Percentiles rank a stretch among this genome's conserved stretches.
Evolutionary conservation across 2,797 vertebrate genomes (phyloP).

Genomic region (Kryptopterus vitreolus): DNA sequence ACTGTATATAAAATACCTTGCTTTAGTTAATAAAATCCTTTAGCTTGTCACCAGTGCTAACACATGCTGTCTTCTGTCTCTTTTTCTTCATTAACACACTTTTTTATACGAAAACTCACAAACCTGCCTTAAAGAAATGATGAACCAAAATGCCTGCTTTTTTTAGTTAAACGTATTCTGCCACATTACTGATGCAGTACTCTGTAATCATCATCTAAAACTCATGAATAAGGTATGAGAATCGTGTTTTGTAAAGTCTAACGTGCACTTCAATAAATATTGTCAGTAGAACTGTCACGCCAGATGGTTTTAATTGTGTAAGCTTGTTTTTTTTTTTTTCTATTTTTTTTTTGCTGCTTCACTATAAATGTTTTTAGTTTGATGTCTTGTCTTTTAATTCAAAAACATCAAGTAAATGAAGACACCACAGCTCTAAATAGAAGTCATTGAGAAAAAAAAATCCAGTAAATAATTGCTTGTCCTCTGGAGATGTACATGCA

Average conservation of each 20-base stretch:
- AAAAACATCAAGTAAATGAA: neutral
- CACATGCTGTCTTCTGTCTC: neutral
- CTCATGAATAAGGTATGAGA: conserved; percentile 31
- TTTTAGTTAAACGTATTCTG: conserved; percentile 17
- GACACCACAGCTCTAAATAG: neutral
- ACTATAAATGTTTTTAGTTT: neutral
- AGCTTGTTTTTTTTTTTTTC: neutral
- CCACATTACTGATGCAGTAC: conserved; percentile 4
- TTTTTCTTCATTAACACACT: neutral
- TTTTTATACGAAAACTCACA: too few relatives aligned
- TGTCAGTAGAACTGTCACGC: conserved; percentile 4
- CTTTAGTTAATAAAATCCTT: neutral
- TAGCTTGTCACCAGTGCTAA: neutral
- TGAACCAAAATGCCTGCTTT: neutral
- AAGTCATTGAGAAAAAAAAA: neutral
- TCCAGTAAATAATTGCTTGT: neutral
- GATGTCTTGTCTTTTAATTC: neutral
- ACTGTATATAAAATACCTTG: too few relatives aligned
- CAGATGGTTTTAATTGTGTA: conserved; percentile 10
- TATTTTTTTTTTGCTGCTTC: neutral
- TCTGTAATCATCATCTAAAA: conserved; percentile 23
- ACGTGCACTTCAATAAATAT: conserved; percentile 7
- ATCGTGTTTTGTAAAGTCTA: conserved; percentile 8
- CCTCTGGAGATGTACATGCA: neutral
- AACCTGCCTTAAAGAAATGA: too few relatives aligned